Evolutionary conservation across 2,797 vertebrate species (phyloP).

Genomic region (Coracias cyanogaster): DNA sequence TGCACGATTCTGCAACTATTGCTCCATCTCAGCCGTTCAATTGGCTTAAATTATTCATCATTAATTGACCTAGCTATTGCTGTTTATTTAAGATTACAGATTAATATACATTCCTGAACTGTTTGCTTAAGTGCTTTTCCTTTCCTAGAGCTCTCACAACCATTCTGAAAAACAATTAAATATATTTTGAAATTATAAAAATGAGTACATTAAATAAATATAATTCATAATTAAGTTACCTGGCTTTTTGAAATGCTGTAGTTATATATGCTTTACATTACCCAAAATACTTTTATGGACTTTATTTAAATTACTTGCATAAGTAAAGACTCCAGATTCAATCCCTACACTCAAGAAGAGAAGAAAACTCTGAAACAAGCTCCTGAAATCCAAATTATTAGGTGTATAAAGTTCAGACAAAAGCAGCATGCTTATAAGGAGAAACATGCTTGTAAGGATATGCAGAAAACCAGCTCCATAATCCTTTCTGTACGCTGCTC

Average conservation of each 20-base stretch:
- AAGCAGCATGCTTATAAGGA: not conserved
- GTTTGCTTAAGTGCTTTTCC: not conserved
- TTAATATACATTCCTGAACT: slow-evolving; percentile 15
- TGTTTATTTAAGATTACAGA: slow-evolving; percentile 54
- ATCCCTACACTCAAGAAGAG: not conserved
- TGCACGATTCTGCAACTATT: not conserved
- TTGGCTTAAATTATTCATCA: slow-evolving; percentile 48
- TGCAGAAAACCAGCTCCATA: not conserved
- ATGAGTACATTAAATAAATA: slow-evolving; percentile 23
- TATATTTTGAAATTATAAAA: slow-evolving; percentile 27
- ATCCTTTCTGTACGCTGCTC: not conserved
- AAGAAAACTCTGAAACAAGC: not conserved
- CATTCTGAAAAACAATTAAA: slow-evolving; percentile 41
- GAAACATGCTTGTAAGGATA: not conserved
- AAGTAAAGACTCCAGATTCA: not conserved
- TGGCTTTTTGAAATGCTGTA: slow-evolving; percentile 39
- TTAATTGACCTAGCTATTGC: slow-evolving; percentile 24
- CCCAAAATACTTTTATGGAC: slow-evolving; percentile 11
- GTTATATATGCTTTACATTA: slow-evolving; percentile 16
- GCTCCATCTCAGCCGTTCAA: not conserved
- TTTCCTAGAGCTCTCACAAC: not conserved
- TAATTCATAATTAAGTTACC: slow-evolving; percentile 62
- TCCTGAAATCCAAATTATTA: not conserved
- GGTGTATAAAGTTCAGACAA: not conserved
- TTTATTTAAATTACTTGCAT: not conserved